A percentile compares a stretch with the other conserved stretches of the same genome.
These are phyloP conservation scores for Cryptocheilus praepositus DNA, from an alignment of 2,888 invertebrate genomes.

Conservation along the genomic window DNA sequence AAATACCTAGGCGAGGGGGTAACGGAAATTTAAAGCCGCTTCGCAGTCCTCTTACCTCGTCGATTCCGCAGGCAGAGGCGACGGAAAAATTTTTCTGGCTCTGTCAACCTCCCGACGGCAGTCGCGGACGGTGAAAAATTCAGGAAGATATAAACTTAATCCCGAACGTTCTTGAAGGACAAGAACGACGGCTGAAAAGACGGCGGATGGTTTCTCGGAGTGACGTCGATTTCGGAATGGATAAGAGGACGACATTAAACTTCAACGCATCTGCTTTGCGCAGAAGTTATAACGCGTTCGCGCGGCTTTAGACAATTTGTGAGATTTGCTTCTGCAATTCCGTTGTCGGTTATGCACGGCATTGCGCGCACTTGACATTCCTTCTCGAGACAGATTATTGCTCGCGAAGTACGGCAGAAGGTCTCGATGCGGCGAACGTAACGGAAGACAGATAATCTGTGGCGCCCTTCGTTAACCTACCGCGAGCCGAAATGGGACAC, in stretches of 20 bases:
- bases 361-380: neutral
- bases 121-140: conserved; percentile 31
- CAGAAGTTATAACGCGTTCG: too few species aligned
- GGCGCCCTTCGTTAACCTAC: conserved; percentile 61
- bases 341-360: too few species aligned
- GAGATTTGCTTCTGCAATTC: too few species aligned
- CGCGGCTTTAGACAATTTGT: too few species aligned
- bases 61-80: conserved; percentile 12
- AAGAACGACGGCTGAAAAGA: too few species aligned
- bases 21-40: conserved; percentile 66
- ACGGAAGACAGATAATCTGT: conserved; percentile 54
- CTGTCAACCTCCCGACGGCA: conserved; percentile 39
- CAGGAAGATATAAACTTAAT: conserved; percentile 14
- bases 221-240: too few species aligned
- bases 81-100: conserved; percentile 48
- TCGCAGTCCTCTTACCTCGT: conserved; percentile 33
- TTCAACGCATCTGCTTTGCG: too few species aligned
- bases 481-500: conserved; percentile 54
- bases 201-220: too few species aligned
- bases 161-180: too few species aligned
- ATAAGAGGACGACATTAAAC: too few species aligned
- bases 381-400: neutral
- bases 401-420: conserved; percentile 4
- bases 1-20: conserved; percentile 60
- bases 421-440: conserved; percentile 42